Evolutionary conservation across 2,797 vertebrate species (phyloP).

Genomic region (Mus spretus): DNA sequence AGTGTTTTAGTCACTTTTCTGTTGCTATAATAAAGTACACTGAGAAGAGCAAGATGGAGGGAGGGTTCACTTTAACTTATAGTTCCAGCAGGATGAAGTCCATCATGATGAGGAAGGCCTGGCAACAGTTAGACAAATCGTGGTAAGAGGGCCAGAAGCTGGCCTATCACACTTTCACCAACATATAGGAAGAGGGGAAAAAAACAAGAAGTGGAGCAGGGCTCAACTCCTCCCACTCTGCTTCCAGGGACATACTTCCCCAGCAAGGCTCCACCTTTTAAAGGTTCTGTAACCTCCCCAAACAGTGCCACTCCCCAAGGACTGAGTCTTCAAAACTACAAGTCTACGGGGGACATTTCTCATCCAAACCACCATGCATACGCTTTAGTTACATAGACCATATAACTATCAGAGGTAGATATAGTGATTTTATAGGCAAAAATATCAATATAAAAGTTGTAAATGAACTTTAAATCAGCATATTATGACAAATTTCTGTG

Average conservation of each 20-base stretch:
- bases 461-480: neutral
- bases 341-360: neutral
- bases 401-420: neutral
- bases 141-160: too few species aligned
- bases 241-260: neutral
- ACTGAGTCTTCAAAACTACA: neutral
- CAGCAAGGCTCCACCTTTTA: neutral
- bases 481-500: neutral
- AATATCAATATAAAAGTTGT: slow-evolving; percentile 2
- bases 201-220: neutral
- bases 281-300: neutral
- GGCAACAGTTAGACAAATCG: neutral
- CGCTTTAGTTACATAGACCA: neutral
- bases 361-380: neutral
- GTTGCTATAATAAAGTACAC: neutral
- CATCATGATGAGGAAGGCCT: neutral
- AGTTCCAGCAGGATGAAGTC: neutral
- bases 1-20: neutral
- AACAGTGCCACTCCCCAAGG: neutral
- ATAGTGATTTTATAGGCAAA: slow-evolving; percentile 23
- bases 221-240: neutral
- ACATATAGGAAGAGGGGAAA: neutral
- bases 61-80: neutral
- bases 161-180: neutral
- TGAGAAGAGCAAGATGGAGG: neutral